Conservation (phyloP, 1,140 invertebrate genomes). For the Drosophila sturtevanti region DNA sequence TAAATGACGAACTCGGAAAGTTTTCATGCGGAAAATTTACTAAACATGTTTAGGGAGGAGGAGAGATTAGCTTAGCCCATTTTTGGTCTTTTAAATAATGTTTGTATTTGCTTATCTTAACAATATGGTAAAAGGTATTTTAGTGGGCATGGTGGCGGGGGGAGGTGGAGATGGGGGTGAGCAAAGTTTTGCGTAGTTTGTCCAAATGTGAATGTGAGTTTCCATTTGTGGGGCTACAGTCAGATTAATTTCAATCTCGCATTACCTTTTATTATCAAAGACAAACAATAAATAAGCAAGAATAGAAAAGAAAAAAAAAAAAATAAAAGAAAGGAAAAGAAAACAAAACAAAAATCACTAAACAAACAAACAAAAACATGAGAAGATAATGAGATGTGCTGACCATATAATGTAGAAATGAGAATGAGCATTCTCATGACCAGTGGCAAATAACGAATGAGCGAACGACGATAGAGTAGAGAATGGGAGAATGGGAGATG, state of each 20-base stretch:
- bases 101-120: too few species aligned
- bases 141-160: too few species aligned
- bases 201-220: background rate
- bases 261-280: conserved; percentile 66
- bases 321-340: conserved; percentile 22
- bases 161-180: too few species aligned
- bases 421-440: conserved; percentile 40
- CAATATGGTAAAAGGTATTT: too few species aligned
- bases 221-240: conserved; percentile 18
- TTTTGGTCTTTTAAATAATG: too few species aligned
- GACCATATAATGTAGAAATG: conserved; percentile 77
- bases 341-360: conserved; percentile 51
- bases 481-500: too few species aligned
- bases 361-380: conserved; percentile 60
- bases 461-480: conserved; percentile 8
- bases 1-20: too few species aligned
- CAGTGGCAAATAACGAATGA: conserved; percentile 7
- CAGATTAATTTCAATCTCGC: conserved; percentile 46
- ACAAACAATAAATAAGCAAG: conserved; percentile 63
- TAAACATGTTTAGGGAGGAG: too few species aligned
- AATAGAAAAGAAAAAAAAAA: conserved; percentile 36
- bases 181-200: too few species aligned
- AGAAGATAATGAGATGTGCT: conserved; percentile 70
- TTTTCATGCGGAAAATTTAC: too few species aligned
- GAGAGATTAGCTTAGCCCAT: too few species aligned